Evolutionary conservation across 2,113 vertebrate genomes (phyloP), one percentile per base, ranked within the genome.

Genomic region (Nannobrachium achirus): DNA sequence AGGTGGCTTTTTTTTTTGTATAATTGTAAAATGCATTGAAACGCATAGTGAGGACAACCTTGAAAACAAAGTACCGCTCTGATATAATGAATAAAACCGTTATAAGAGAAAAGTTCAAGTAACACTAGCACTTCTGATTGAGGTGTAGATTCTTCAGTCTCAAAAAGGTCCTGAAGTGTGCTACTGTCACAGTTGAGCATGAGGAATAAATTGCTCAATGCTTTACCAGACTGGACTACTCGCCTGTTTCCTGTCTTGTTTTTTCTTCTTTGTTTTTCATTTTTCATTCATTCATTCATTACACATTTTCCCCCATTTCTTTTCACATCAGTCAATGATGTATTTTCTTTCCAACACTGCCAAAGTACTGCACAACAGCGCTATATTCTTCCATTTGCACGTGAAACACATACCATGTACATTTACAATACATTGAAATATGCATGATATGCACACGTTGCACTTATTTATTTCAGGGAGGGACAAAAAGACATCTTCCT

Each of bases 381-480:
- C 50, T 52, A 55, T 33, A 25, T 55, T 25, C 52, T 13, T 13
- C 52, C 25, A 33, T 33, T n/a, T n/a, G n/a, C n/a, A n/a, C n/a
- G 18, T 11, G 51, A 18, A 53, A n/a, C 53, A 56, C 13, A 39
- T 75, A 38, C 39, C 51, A 59, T 59, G 39, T 13, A 10, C 46
- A 9, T 74, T 10, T 45, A 53, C 46, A 25, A 1, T 53, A 56
- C 16, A 51, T 51, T 19, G 10, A 14, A 68, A 61, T 19, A 38
- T 73, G 16, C 69, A 69, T 82, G 56, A 78, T 44, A 61, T 19
- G 63, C 72, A 52, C 70, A 79, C 59, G 38, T 71, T 86, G 14
- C 75, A 76, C 83, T 81, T 88, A 44, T 88, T 92, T 90, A 70
- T 91, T 91, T 87, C 81, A 98, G 97, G 96, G 68, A 94, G 93